A percentile compares a stretch with the other conserved stretches of the same genome.
phyloP scores from a whole-genome alignment of 1,140 invertebrate genomes.

The Daktulosphaira vitifoliae region DNA sequence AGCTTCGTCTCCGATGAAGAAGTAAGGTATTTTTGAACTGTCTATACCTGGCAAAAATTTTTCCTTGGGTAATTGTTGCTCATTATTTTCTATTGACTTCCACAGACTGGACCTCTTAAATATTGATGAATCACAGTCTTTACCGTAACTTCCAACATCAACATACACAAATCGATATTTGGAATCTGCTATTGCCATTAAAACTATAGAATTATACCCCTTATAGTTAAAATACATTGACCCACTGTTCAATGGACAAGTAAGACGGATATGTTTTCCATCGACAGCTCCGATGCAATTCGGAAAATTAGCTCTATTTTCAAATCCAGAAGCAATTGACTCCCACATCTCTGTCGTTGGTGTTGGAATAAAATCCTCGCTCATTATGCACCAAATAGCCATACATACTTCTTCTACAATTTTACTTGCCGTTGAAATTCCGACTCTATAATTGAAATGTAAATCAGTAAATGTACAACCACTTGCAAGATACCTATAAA shows the following conservation, averaged over 20 bases:
- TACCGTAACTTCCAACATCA: conserved; percentile 35
- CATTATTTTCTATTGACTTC: conserved; percentile 34
- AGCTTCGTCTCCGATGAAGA: conserved; percentile 43
- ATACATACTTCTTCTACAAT: conserved; percentile 37
- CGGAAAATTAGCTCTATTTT: conserved; percentile 40
- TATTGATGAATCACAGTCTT: conserved; percentile 43
- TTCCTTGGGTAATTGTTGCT: not conserved
- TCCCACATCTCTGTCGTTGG: conserved; percentile 32
- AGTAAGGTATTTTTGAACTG: conserved; percentile 18
- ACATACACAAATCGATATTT: conserved; percentile 36
- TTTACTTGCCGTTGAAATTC: conserved; percentile 37
- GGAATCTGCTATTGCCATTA: conserved; percentile 36
- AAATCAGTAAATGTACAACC: conserved; percentile 37
- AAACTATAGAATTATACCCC: conserved; percentile 35
- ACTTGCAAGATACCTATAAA: conserved; percentile 37
- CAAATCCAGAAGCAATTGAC: conserved; percentile 36
- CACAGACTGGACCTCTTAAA: conserved; percentile 39
- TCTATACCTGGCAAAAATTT: conserved; percentile 7
- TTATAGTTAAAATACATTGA: conserved; percentile 37
- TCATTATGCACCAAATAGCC: conserved; percentile 35
- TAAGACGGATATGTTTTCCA: conserved; percentile 43
- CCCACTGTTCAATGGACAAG: conserved; percentile 40
- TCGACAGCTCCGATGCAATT: conserved; percentile 34
- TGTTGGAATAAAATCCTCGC: conserved; percentile 34
- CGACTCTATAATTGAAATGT: conserved; percentile 36